Evolutionary conservation across 2,888 invertebrate genomes (phyloP).

Genomic region (Pteria penguin): DNA sequence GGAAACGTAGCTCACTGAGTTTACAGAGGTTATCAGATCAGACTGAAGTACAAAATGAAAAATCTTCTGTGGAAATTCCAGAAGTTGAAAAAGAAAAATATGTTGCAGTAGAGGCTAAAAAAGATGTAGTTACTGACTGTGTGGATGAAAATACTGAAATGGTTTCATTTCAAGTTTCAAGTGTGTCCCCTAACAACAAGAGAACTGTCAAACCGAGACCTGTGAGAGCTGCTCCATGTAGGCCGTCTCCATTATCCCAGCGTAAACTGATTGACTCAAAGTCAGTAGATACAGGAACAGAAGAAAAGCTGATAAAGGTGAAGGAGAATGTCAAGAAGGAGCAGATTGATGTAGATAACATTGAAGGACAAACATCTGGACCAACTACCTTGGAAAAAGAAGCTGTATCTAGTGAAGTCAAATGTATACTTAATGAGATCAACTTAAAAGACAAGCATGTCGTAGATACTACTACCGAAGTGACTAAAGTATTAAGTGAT

Average conservation of each 20-base stretch:
- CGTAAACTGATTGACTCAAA: too few relatives aligned
- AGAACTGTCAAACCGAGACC: too few relatives aligned
- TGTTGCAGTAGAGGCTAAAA: not conserved
- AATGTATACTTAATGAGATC: too few relatives aligned
- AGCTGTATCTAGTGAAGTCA: too few relatives aligned
- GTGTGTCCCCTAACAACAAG: not conserved
- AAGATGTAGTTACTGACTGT: not conserved
- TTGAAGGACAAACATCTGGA: not conserved
- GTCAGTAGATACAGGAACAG: not conserved
- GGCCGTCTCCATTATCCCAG: too few relatives aligned
- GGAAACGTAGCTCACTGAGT: not conserved
- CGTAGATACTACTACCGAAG: not conserved
- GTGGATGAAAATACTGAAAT: too few relatives aligned
- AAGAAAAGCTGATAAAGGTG: not conserved
- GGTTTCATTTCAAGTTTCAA: not conserved
- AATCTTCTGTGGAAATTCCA: not conserved
- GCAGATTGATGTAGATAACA: not conserved
- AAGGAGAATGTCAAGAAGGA: not conserved
- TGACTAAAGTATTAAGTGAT: not conserved
- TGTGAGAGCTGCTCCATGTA: too few relatives aligned
- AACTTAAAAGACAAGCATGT: not conserved
- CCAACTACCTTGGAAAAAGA: not conserved
- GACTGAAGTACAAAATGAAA: too few relatives aligned
- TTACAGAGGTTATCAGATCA: not conserved
- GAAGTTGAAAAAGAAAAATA: not conserved